Conservation (phyloP, 92 coral and sea anemone genomes). For the Isaurus tuberculatus region DNA sequence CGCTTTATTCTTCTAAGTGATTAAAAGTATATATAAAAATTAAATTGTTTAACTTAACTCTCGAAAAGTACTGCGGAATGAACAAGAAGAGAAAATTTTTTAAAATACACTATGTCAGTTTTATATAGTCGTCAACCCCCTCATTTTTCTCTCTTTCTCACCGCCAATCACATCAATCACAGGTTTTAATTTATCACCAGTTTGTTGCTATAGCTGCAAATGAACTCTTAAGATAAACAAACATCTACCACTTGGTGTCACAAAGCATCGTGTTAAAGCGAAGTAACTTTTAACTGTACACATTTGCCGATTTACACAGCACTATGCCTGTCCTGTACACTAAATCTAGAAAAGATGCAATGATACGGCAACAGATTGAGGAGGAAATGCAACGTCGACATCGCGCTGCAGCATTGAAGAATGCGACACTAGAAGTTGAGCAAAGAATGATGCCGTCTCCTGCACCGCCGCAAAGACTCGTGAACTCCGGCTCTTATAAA, state of each 20-base stretch:
- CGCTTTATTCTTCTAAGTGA: not conserved
- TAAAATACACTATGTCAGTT: not conserved
- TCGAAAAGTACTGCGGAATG: not conserved
- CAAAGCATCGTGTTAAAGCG: not conserved
- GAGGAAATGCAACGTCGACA: slow-evolving; percentile 33
- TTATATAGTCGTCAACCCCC: not conserved
- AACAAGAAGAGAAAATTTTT: not conserved
- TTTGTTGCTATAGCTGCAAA: slow-evolving; percentile 13
- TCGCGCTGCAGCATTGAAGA: slow-evolving; percentile 17
- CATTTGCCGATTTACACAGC: not conserved
- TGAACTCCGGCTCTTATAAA: not conserved
- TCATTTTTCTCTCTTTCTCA: not conserved
- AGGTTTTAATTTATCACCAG: not conserved
- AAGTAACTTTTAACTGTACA: not conserved
- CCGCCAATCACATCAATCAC: not conserved
- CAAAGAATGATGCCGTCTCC: slow-evolving; percentile 22
- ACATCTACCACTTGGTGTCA: not conserved
- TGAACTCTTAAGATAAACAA: not conserved
- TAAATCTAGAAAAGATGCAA: slow-evolving; percentile 20
- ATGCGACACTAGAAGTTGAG: slow-evolving; percentile 24
- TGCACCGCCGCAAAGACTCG: not conserved
- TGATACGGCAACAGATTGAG: not conserved
- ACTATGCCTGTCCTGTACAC: slow-evolving; percentile 40
- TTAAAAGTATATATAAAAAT: not conserved
- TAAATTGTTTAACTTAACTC: not conserved